Evolutionary conservation across 1,140 invertebrate genomes (phyloP), one percentile per base, ranked within the genome.

Genomic region (Eupristina koningsbergeri): DNA sequence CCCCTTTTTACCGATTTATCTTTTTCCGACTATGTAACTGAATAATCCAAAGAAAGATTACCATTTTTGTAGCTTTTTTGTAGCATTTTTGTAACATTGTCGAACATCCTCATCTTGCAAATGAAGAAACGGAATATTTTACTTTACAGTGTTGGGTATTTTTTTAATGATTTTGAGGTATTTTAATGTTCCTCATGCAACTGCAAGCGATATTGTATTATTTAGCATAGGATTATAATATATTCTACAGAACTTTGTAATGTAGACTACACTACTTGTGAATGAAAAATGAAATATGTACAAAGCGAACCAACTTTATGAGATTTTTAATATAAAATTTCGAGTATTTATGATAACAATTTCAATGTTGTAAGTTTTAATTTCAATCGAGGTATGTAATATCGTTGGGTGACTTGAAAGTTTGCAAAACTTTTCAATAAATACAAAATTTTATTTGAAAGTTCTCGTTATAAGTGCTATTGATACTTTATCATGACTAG

Each of bases 81-180:
- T 34, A 41, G 11, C 34, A 63, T 17, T 45, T n/a, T 5, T n/a
- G 63, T 77, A 34, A 61, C 34, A 77, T 77, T 63, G 22, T 41
- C 34, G 53, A 77, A 53, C 39, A 9, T 39, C 58, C 34, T 26
- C 53, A 58, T 22, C 22, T 19, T 26, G 53, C 2, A 58, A 58
- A 58, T 3, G 63, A 79, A 31, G n/a, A 79, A 79, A 79, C 39
- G 77, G 77, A 79, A 79, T 79, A 67, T 67, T 79, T 79, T 31
- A 67, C 29, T 11, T 36, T 1, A 7, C 34, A 63, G 29, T 39
- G n/a, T 31, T 47, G 63, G 19, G 50, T 67, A n/a, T 31, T 34
- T 79, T 67, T 79, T 67, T 47, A 34, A 79, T 47, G 41, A 5
- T 9, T 22, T 3, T 15, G 53, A 39, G 75, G n/a, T 63, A 41